Evolutionary conservation across 2,797 vertebrate genomes (phyloP).

Genomic region (Coranthus polyacanthus): DNA sequence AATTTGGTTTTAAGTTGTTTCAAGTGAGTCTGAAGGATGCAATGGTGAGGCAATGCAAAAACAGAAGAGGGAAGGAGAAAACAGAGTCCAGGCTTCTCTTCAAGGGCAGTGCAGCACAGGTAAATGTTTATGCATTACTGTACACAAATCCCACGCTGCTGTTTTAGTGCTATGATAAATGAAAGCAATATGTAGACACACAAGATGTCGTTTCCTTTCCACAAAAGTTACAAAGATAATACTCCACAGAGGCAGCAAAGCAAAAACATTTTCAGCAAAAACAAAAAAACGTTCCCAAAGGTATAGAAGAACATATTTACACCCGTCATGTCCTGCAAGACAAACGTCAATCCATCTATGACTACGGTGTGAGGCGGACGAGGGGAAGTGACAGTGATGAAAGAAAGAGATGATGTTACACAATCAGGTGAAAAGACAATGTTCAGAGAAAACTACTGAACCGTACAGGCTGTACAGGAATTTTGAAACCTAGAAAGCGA

Average conservation of each 20-base stretch:
- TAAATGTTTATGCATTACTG: neutral
- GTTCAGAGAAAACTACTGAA: too few species aligned
- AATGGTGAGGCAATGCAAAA: neutral
- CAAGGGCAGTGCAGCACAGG: neutral
- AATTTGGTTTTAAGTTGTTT: too few species aligned
- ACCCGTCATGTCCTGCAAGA: too few species aligned
- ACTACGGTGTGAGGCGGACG: too few species aligned
- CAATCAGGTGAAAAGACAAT: too few species aligned
- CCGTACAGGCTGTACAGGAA: too few species aligned
- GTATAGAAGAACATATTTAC: too few species aligned
- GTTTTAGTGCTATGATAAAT: slow-evolving; percentile 5
- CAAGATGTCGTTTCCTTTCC: neutral
- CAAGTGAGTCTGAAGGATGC: neutral
- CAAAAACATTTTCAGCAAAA: neutral
- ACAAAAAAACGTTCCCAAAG: too few species aligned
- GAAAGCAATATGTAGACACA: slow-evolving; percentile 3
- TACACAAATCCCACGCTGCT: neutral
- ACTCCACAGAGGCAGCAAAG: neutral
- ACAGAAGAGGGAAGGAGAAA: neutral
- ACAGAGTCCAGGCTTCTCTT: neutral
- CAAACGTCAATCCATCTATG: too few species aligned
- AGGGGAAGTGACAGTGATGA: too few species aligned
- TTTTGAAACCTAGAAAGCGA: too few species aligned
- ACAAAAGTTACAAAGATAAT: neutral
- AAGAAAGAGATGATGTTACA: too few species aligned